Evolutionary conservation across 1,140 invertebrate genomes (phyloP), one percentile per base, ranked within the genome.

Genomic region (Calephelis nemesis): DNA sequence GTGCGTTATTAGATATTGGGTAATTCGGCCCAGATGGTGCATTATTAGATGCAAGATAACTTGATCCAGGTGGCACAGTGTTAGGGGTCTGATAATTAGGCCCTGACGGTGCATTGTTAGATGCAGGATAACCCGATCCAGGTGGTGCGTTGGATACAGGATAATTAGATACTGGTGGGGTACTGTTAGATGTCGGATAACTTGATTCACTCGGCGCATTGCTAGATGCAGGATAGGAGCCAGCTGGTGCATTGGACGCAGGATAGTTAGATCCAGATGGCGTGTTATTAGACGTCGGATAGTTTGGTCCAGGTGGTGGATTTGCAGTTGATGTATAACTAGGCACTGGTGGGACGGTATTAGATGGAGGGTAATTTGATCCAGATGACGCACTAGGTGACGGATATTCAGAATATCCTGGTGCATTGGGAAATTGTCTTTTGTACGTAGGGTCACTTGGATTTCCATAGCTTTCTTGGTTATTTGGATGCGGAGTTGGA

Each of bases 341-440:
- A 7, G 42, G 42, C 8, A 45, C 42, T 45, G 42, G 42, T 40
- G 54, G 54, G 2, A 11, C 11, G 39, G 30, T 60, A 60, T 60
- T 60, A 8, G 30, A 40, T 60, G 30, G 30, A 60, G 54, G 30
- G 39, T 60, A 60, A 7, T 12, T 12, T n/a, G 54, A 7, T 40
- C 54, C 54, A 2, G 54, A 19, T 39, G 54, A 10, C 7, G 19
- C 7, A 58, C 40, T 67, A 13, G 65, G 2, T 67, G 40, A n/a
- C 12, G 65, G 40, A 67, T 86, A 92, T 52, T 87, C 80, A 19
- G 82, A 69, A 68, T 85, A 89, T 13, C 81, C 82, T 45, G 85
- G 79, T n/a, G 72, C 58, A 63, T 77, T 82, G 62, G 84, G 82
- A 74, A 82, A 78, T 50, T 84, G 80, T 1, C 75, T 74, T 64